phyloP scores from a whole-genome alignment of 2,888 invertebrate genomes.

The Acanthosepion pharaonis region DNA sequence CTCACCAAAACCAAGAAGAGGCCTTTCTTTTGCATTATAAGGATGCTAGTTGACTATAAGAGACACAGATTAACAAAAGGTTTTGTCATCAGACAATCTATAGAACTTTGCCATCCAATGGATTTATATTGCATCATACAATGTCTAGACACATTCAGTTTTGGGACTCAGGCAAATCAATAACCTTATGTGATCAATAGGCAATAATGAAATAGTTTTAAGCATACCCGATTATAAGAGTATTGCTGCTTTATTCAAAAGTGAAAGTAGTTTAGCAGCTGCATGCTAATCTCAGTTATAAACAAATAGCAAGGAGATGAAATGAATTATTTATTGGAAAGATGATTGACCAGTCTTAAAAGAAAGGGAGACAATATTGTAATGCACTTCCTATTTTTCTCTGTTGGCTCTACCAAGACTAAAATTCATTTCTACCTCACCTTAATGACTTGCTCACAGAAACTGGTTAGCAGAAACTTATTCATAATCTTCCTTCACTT shows the following conservation, averaged over 20 bases:
- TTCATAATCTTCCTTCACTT: not conserved
- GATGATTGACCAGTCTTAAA: not conserved
- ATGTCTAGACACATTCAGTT: constrained; percentile 1
- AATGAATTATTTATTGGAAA: not conserved
- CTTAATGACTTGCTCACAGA: not conserved
- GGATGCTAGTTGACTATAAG: not conserved
- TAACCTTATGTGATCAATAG: not conserved
- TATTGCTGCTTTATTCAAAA: not conserved
- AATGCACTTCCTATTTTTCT: not conserved
- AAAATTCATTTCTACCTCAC: not conserved
- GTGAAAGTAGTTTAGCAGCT: constrained; percentile 33
- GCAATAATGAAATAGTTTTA: not conserved
- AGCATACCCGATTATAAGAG: not conserved
- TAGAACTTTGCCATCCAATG: not conserved
- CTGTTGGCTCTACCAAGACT: not conserved
- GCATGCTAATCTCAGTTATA: not conserved
- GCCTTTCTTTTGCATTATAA: not conserved
- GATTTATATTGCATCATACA: not conserved
- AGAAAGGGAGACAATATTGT: not conserved
- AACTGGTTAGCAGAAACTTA: constrained; percentile 33
- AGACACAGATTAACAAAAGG: constrained; percentile 1
- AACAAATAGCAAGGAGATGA: too few species aligned
- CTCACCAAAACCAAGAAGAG: not conserved
- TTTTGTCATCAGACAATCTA: not conserved
- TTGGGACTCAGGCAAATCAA: not conserved